Percentiles rank a stretch among this genome's conserved stretches.
These are phyloP conservation scores for Parauchenoglanis punctatus DNA, from an alignment of 2,797 vertebrate species.

Conservation along the genomic window DNA sequence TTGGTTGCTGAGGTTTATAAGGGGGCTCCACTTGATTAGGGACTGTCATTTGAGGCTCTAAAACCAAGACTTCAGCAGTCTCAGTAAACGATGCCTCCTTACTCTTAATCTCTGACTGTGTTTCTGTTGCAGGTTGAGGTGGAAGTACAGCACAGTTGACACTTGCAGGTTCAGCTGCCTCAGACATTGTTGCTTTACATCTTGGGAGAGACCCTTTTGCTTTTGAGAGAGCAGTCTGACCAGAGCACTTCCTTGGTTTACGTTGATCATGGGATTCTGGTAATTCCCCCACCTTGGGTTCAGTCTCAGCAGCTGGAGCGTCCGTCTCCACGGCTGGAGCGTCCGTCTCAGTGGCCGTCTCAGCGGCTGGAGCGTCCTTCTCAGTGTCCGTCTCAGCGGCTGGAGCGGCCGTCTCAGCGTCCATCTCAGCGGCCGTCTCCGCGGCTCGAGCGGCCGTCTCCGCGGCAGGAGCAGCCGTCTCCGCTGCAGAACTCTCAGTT, in stretches of 20 bases:
- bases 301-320: constrained; percentile 47
- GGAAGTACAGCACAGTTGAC: constrained; percentile 58
- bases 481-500: not conserved
- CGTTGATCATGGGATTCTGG: constrained; percentile 43
- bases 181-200: constrained; percentile 64
- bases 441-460: not conserved
- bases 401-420: constrained; percentile 54
- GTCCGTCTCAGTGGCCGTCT: not conserved
- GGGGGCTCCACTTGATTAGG: constrained; percentile 46
- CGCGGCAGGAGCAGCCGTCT: not conserved
- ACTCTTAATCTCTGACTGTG: constrained; percentile 63
- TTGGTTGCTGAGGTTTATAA: constrained; percentile 51
- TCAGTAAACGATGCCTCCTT: constrained; percentile 70
- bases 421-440: not conserved
- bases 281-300: constrained; percentile 64
- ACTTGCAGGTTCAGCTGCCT: constrained; percentile 53
- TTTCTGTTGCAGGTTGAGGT: constrained; percentile 35
- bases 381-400: constrained; percentile 58
- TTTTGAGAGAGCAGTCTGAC: constrained; percentile 57
- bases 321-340: not conserved
- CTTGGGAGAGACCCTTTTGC: constrained; percentile 64
- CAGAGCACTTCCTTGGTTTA: constrained; percentile 67
- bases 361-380: constrained; percentile 41
- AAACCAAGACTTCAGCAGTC: constrained; percentile 59
- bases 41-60: constrained; percentile 57